These are phyloP conservation scores for Antheraea yamamai DNA, from an alignment of 2,888 invertebrate species.

Conservation along the genomic window DNA sequence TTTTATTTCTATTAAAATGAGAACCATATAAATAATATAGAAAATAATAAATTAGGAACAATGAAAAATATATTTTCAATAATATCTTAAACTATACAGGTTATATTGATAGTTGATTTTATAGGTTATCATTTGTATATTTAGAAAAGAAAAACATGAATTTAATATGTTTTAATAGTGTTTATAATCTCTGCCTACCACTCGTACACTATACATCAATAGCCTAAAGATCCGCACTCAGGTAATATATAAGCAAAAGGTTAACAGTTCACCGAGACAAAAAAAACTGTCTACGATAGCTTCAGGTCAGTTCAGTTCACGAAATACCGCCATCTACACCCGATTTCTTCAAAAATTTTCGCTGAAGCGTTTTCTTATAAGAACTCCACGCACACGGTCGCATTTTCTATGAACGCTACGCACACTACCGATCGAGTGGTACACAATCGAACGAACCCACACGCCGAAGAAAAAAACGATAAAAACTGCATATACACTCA, in stretches of 20 bases:
- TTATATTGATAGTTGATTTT: no score
- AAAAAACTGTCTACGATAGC: neutral
- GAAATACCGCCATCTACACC: slow-evolving; percentile 71
- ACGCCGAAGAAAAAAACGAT: slow-evolving; percentile 79
- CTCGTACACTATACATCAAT: neutral
- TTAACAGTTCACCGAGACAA: neutral
- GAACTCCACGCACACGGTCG: slow-evolving; percentile 62
- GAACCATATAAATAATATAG: no score
- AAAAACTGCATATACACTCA: slow-evolving; percentile 74
- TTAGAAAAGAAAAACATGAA: neutral
- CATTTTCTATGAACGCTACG: slow-evolving; percentile 44
- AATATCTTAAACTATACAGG: no score
- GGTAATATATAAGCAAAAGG: neutral
- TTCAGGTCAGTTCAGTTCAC: slow-evolving; percentile 5
- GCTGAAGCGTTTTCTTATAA: slow-evolving; percentile 80
- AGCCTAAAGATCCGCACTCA: neutral
- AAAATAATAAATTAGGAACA: no score
- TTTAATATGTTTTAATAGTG: neutral
- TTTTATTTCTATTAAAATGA: no score
- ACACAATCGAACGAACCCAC: slow-evolving; percentile 80
- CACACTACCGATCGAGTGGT: slow-evolving; percentile 43
- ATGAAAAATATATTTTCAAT: no score
- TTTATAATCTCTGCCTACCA: neutral
- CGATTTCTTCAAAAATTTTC: slow-evolving; percentile 76
- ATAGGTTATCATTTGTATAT: neutral